Percentiles rank a stretch among this genome's conserved stretches.
Evolutionary conservation across 1,140 invertebrate genomes (phyloP).

Genomic region (Drosophila dunni): DNA sequence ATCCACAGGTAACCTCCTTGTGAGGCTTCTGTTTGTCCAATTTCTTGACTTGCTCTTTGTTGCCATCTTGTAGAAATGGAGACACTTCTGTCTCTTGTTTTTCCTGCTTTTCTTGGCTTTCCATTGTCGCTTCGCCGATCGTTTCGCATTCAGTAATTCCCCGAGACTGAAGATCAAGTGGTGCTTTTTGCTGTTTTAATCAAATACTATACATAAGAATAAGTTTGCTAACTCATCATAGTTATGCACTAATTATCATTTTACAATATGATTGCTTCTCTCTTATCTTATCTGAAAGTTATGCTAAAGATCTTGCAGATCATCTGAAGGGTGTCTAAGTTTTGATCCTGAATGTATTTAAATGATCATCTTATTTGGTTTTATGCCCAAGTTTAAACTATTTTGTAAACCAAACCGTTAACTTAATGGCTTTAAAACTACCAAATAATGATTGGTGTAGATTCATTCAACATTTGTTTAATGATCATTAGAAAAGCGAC

Average conservation of each 20-base stretch:
- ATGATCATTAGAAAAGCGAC: slow-evolving; percentile 4
- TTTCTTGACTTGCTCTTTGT: neutral
- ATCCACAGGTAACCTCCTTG: slow-evolving; percentile 87
- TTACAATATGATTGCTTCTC: neutral
- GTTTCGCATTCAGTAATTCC: slow-evolving; percentile 1
- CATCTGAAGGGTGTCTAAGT: no score
- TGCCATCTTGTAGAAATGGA: slow-evolving; percentile 37
- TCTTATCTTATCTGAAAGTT: neutral
- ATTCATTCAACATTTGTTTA: no score
- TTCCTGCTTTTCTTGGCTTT: slow-evolving; percentile 12
- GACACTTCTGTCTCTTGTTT: slow-evolving; percentile 15
- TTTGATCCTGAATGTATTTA: no score
- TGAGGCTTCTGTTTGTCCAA: slow-evolving; percentile 1
- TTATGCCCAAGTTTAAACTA: no score
- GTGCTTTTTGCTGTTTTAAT: neutral
- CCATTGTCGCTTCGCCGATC: slow-evolving; percentile 8
- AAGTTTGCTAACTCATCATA: slow-evolving; percentile 6
- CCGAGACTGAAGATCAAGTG: slow-evolving; percentile 12
- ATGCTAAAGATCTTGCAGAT: no score
- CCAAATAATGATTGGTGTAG: no score
- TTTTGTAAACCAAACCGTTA: no score
- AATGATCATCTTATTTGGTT: no score
- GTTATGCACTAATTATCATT: neutral
- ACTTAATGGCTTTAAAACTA: no score
- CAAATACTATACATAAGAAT: slow-evolving; percentile 1